These are phyloP conservation scores for Macheiramphus alcinus DNA, from an alignment of 2,113 vertebrate genomes.

Conservation along the genomic window DNA sequence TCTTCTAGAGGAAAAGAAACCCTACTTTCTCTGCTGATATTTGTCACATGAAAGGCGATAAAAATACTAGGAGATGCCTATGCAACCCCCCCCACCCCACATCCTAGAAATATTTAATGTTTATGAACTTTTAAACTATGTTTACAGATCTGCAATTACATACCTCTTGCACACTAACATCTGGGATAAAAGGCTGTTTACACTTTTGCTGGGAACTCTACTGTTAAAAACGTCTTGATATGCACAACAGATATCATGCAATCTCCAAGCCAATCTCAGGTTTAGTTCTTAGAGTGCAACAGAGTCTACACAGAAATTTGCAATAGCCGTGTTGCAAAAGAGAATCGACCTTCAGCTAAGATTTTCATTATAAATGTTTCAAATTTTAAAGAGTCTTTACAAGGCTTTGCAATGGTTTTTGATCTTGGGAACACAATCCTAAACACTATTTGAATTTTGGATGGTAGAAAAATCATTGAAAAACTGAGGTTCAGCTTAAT, in stretches of 20 bases:
- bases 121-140: neutral
- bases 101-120: neutral
- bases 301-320: neutral
- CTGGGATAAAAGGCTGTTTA: neutral
- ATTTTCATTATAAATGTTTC: neutral
- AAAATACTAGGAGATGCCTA: neutral
- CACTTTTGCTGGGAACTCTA: neutral
- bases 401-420: neutral
- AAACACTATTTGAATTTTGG: neutral
- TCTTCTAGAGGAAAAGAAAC: neutral
- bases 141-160: neutral
- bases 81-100: accelerated
- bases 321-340: neutral
- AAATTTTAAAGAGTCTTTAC: neutral
- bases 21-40: neutral
- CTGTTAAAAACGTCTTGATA: neutral
- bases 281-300: neutral
- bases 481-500: neutral
- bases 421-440: neutral
- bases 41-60: neutral
- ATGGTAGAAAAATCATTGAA: neutral
- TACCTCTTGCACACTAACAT: neutral
- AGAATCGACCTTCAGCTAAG: neutral
- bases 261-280: neutral
- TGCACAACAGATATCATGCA: neutral